These are phyloP conservation scores for Pipistrellus pygmaeus DNA, from an alignment of 2,797 vertebrate genomes.

Conservation along the genomic window DNA sequence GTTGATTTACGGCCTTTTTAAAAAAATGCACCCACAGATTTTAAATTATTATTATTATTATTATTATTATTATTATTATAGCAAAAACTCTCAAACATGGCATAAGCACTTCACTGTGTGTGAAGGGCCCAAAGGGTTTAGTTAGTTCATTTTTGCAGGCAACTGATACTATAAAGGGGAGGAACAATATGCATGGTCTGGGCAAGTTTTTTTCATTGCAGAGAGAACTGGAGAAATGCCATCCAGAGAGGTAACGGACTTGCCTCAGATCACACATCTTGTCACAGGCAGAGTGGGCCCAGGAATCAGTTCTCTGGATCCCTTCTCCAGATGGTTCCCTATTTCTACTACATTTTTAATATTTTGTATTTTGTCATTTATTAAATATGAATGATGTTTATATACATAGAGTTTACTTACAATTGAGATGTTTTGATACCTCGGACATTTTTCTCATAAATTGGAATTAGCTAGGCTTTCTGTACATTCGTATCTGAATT, in stretches of 20 bases:
- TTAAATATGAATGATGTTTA: background rate
- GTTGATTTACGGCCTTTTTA: background rate
- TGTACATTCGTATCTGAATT: background rate
- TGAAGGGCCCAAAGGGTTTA: background rate
- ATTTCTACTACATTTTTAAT: background rate
- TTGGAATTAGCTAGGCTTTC: conserved; percentile 2
- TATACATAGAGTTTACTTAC: background rate
- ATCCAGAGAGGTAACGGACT: background rate
- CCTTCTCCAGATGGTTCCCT: background rate
- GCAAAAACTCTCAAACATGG: background rate
- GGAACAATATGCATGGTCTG: background rate
- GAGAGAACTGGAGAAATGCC: background rate
- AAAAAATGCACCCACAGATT: background rate
- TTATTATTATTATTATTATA: background rate
- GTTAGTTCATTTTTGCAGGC: background rate
- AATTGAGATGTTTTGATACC: background rate
- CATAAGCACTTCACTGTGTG: background rate
- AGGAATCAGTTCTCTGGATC: background rate
- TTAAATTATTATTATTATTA: background rate
- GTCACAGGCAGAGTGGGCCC: background rate
- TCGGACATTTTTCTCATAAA: background rate
- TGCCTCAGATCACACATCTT: background rate
- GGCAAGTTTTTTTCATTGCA: background rate
- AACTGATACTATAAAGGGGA: background rate
- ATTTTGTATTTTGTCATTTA: background rate